phyloP scores from a whole-genome alignment of 1,140 invertebrate genomes.

The Eubasilissa regina region DNA sequence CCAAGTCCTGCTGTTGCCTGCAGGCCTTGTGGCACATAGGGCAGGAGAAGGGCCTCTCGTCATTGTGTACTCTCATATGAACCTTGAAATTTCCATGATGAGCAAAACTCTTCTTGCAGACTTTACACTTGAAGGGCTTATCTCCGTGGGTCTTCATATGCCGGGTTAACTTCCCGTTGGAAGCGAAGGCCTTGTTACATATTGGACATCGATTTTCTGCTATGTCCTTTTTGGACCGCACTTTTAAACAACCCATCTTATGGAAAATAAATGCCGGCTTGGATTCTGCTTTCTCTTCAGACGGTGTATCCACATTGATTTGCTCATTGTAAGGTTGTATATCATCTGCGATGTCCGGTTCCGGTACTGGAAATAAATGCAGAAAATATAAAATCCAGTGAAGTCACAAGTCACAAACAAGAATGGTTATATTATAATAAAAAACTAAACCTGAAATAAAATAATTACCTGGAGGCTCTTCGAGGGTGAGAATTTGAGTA shows the following conservation, averaged over 20 bases:
- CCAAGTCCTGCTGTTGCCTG: constrained; percentile 71
- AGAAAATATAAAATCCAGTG: not conserved
- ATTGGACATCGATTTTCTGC: constrained; percentile 67
- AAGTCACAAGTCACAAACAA: too few relatives aligned
- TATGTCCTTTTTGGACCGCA: constrained; percentile 51
- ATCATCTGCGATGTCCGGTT: constrained; percentile 1
- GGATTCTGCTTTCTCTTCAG: constrained; percentile 49
- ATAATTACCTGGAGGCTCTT: constrained; percentile 47
- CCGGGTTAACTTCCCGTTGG: constrained; percentile 73
- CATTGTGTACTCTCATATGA: constrained; percentile 77
- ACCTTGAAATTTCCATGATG: constrained; percentile 76
- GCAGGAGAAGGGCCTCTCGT: constrained; percentile 81
- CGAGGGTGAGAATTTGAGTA: constrained; percentile 51
- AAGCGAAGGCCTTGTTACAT: constrained; percentile 74
- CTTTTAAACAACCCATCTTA: constrained; percentile 47
- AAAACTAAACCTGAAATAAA: not conserved
- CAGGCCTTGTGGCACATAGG: constrained; percentile 70
- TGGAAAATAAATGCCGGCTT: constrained; percentile 18
- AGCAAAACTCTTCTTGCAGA: constrained; percentile 81
- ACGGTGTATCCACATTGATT: constrained; percentile 18
- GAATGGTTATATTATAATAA: not conserved
- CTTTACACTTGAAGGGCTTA: constrained; percentile 79
- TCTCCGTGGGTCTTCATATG: constrained; percentile 79
- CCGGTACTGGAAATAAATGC: not conserved
- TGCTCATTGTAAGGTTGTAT: constrained; percentile 18